Evolutionary conservation across 2,797 vertebrate genomes (phyloP).

Genomic region (Sphenodon punctatus): DNA sequence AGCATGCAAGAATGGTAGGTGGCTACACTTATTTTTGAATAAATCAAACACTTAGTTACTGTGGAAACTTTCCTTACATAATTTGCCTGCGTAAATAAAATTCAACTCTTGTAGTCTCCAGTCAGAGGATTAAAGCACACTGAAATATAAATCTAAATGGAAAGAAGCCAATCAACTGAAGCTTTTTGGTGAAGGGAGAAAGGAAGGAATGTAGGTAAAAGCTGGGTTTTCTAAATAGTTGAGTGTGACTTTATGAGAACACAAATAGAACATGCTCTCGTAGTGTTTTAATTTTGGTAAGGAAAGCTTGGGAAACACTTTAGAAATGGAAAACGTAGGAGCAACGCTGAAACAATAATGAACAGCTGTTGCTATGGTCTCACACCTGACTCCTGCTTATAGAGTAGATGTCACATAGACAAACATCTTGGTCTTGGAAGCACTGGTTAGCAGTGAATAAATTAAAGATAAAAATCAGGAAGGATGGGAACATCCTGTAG

Average conservation of each 20-base stretch:
- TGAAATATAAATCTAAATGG: neutral
- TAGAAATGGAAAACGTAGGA: neutral
- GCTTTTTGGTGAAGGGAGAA: fast-evolving
- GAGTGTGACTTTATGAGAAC: neutral
- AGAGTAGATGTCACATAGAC: neutral
- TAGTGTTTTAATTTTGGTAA: neutral
- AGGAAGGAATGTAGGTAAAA: neutral
- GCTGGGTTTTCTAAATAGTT: neutral
- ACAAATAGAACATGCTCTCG: neutral
- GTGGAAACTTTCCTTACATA: constrained; percentile 38
- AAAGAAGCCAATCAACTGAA: neutral
- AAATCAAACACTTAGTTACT: constrained; percentile 35
- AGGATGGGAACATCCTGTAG: neutral
- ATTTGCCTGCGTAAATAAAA: constrained; percentile 28
- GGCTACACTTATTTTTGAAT: constrained; percentile 28
- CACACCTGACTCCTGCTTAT: constrained; percentile 1
- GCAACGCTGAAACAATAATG: neutral
- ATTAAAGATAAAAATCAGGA: fast-evolving
- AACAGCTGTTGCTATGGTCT: neutral
- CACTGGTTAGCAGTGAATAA: neutral
- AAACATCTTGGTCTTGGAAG: neutral
- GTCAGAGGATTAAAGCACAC: constrained; percentile 33
- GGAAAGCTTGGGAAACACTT: constrained; percentile 33
- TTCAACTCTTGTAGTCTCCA: constrained; percentile 4
- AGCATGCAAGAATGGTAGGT: constrained; percentile 7